Percentiles rank a stretch among this genome's conserved stretches.
These are phyloP conservation scores for Labia minor DNA, from an alignment of 2,888 invertebrate genomes.

Conservation along the genomic window DNA sequence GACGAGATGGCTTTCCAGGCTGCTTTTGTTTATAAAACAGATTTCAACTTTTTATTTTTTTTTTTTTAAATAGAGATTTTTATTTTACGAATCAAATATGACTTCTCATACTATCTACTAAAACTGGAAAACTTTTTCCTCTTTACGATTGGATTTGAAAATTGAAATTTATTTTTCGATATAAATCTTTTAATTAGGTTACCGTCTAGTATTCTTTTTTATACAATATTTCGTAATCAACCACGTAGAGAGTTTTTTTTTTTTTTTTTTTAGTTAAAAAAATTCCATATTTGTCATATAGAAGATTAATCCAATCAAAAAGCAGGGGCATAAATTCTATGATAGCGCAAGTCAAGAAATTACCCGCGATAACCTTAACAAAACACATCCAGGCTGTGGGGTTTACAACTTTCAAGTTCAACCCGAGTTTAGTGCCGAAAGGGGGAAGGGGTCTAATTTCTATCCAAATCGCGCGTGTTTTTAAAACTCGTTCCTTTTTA, in stretches of 20 bases:
- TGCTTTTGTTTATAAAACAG: neutral
- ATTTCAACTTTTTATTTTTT: too few species aligned
- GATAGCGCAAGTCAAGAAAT: slow-evolving; percentile 7
- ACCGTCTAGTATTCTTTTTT: neutral
- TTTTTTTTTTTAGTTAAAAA: too few species aligned
- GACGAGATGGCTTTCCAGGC: neutral
- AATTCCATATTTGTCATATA: neutral
- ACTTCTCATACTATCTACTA: too few species aligned
- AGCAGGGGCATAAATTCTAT: slow-evolving; percentile 2
- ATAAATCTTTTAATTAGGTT: neutral
- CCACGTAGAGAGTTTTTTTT: too few species aligned
- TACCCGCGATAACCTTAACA: slow-evolving; percentile 13
- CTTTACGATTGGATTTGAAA: neutral
- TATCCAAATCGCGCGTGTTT: slow-evolving; percentile 13
- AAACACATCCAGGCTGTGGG: neutral
- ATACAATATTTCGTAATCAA: neutral
- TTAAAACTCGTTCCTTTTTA: slow-evolving; percentile 13
- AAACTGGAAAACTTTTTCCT: too few species aligned
- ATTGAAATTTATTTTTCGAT: neutral
- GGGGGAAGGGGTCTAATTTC: slow-evolving; percentile 8
- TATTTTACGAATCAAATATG: too few species aligned
- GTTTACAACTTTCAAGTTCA: slow-evolving; percentile 9
- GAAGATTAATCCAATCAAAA: slow-evolving; percentile 13
- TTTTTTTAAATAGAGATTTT: too few species aligned
- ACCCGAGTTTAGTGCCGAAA: neutral